Evolutionary conservation across 1,140 invertebrate genomes (phyloP).

Genomic region (Coboldia fuscipes): DNA sequence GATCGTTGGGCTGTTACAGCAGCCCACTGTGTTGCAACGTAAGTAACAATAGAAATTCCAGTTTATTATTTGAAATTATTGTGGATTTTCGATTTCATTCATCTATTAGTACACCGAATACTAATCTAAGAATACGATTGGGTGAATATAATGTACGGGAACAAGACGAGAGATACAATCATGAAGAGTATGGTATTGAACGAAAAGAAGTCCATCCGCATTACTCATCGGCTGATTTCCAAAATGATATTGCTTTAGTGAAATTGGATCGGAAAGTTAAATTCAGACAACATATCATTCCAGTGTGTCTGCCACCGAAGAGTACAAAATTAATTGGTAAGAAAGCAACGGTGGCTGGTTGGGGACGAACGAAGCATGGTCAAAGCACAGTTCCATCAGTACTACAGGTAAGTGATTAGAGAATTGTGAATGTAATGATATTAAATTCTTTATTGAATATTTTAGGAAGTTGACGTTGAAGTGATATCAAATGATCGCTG

Average conservation of each 20-base stretch:
- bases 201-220: constrained; percentile 75
- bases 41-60: too few species aligned
- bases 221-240: constrained; percentile 71
- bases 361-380: constrained; percentile 70
- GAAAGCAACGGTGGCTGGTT: constrained; percentile 73
- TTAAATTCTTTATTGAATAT: too few species aligned
- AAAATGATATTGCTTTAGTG: constrained; percentile 73
- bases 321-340: constrained; percentile 56
- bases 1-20: constrained; percentile 78
- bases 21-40: constrained; percentile 74
- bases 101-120: constrained; percentile 63
- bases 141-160: constrained; percentile 83
- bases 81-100: background rate
- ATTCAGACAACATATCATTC: constrained; percentile 76
- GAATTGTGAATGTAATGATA: background rate
- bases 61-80: background rate
- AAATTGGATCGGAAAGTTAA: constrained; percentile 53
- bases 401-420: constrained; percentile 33
- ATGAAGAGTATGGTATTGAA: constrained; percentile 76
- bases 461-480: constrained; percentile 55
- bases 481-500: constrained; percentile 79
- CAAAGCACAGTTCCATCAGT: constrained; percentile 56
- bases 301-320: constrained; percentile 55
- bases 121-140: constrained; percentile 62
- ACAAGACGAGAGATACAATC: constrained; percentile 52